Evolutionary conservation across 1,140 invertebrate genomes (phyloP), one percentile per base, ranked within the genome.

Genomic region (Dreissena polymorpha): DNA sequence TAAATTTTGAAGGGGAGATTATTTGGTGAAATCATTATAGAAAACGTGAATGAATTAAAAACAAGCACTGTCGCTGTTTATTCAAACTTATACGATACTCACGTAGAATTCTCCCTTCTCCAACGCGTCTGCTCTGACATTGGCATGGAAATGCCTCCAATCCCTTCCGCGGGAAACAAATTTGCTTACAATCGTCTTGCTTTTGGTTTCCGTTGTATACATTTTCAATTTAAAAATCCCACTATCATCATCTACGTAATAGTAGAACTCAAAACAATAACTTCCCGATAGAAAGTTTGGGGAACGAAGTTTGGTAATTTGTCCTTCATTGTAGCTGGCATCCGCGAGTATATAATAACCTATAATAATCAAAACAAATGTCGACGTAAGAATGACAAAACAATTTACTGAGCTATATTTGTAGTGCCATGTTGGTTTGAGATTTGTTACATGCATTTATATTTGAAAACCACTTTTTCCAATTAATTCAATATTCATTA

Each of bases 201-300:
- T 39, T 8, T 39, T 39, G 2, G 39, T 39, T 39, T 39, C 39
- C 39, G 39, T 39, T 39, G 39, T 39, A 39, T 39, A 39, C 39
- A 39, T 39, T 8, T 8, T 39, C 39, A 39, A 39, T 39, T 39
- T 39, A 5, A 39, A 39, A 39, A 5, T 5, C 39, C 39, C 39
- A 39, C 3, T 39, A 39, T 60, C 57, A n/a, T 23, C 57, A 60
- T 60, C 2, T 10, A 60, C 21, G 57, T 60, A 23, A 10, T 60
- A 60, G 57, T 60, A 60, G 21, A 60, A 60, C 57, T 18, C 21
- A n/a, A 60, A 60, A 60, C 57, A 60, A 60, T 60, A 60, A 18
- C 16, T 18, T 60, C 57, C 57, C 16, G 21, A n/a, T 3, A 2
- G 57, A 60, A 60, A 60, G 21, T 60, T 60, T 60, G 57, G 57